Evolutionary conservation across 2,888 invertebrate species (phyloP).

Genomic region (Parthenolecanium corni): DNA sequence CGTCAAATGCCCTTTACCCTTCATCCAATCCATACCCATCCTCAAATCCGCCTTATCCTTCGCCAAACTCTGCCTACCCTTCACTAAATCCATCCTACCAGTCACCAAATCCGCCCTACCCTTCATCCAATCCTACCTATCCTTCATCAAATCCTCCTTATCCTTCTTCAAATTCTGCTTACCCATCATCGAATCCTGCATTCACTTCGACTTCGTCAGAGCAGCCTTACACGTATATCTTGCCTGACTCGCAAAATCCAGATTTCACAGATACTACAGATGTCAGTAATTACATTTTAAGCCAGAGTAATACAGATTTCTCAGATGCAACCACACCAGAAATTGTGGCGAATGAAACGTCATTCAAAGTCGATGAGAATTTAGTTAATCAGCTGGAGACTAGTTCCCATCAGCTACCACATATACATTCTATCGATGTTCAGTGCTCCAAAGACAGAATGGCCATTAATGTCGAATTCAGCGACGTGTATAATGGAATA

Average conservation of each 20-base stretch:
- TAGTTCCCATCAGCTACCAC: slow-evolving; percentile 49
- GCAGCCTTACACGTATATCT: background rate
- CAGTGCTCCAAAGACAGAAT: slow-evolving; percentile 70
- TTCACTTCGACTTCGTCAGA: background rate
- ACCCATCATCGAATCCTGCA: background rate
- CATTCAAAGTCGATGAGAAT: background rate
- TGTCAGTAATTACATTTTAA: background rate
- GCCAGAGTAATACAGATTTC: background rate
- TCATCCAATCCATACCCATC: background rate
- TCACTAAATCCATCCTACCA: too few species aligned
- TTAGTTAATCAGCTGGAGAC: slow-evolving; percentile 22
- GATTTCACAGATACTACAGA: background rate
- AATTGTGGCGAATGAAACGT: background rate
- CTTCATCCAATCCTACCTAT: too few species aligned
- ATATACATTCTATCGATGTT: slow-evolving; percentile 62
- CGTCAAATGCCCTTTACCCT: background rate
- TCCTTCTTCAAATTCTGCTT: background rate
- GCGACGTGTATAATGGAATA: slow-evolving; percentile 60
- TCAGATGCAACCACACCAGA: background rate
- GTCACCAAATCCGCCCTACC: background rate
- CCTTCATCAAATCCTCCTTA: background rate
- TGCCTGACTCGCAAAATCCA: slow-evolving; percentile 5
- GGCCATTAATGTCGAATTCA: slow-evolving; percentile 69
- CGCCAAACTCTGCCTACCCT: background rate
- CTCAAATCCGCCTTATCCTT: background rate